Conservation (phyloP, 2,888 invertebrate species). For the Perizoma affinitatum region DNA sequence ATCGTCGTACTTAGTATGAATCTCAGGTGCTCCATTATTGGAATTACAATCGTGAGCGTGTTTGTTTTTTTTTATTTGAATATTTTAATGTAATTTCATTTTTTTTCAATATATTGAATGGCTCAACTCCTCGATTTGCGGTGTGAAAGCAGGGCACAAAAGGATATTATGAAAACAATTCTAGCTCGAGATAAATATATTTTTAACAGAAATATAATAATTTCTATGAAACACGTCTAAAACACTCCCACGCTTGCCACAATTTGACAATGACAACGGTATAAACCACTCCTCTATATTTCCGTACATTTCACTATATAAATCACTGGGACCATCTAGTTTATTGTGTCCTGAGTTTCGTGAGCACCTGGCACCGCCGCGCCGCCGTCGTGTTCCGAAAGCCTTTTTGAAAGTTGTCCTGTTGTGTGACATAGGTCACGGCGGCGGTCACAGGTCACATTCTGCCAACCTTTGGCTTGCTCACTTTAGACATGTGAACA, state of each 20-base stretch:
- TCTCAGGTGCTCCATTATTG: no score
- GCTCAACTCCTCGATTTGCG: no score
- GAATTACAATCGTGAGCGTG: no score
- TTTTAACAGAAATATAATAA: not conserved
- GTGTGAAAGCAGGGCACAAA: no score
- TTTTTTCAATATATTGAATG: no score
- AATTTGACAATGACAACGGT: constrained; percentile 30
- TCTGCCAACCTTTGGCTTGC: constrained; percentile 7
- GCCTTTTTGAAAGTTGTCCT: constrained; percentile 22
- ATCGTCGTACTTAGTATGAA: no score
- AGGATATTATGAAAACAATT: no score
- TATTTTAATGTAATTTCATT: no score
- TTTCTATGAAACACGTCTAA: constrained; percentile 2
- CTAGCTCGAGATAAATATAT: no score
- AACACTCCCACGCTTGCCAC: constrained; percentile 20
- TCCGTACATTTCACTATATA: constrained; percentile 25
- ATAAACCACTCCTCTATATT: constrained; percentile 29
- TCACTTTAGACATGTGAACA: constrained; percentile 15
- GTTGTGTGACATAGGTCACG: constrained; percentile 26
- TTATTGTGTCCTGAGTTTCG: constrained; percentile 22
- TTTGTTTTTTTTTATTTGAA: no score
- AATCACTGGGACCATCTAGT: constrained; percentile 18
- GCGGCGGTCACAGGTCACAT: not conserved
- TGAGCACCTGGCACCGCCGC: constrained; percentile 6
- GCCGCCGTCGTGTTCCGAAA: constrained; percentile 1